Evolutionary conservation across 92 coral and sea anemone genomes (phyloP).

Genomic region (Palythoa grandis): DNA sequence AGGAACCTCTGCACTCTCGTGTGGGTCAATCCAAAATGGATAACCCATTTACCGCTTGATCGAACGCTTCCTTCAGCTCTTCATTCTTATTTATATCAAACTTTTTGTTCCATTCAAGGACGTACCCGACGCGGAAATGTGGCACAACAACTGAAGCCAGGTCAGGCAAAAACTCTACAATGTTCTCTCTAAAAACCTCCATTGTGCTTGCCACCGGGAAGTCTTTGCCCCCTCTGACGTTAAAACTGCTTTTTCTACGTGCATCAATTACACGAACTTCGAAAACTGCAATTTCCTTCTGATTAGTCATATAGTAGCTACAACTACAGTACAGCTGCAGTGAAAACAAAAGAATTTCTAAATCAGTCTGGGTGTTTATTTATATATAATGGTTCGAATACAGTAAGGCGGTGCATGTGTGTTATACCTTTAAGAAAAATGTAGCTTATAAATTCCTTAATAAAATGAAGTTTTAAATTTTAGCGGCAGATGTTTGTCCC

Average conservation of each 20-base stretch:
- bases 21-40: constrained; percentile 32
- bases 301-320: not conserved
- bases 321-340: not conserved
- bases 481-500: not conserved
- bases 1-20: not conserved
- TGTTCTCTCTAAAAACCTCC: constrained; percentile 12
- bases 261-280: constrained; percentile 6
- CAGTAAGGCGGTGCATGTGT: not conserved
- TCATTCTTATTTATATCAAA: constrained; percentile 1
- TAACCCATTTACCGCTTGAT: constrained; percentile 16
- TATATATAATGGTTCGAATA: not conserved
- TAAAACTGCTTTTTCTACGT: constrained; percentile 10
- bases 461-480: not conserved
- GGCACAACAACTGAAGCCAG: not conserved
- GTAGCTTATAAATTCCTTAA: not conserved
- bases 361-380: not conserved
- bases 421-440: not conserved
- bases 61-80: constrained; percentile 6
- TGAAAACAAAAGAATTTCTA: not conserved
- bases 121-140: not conserved
- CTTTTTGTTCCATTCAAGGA: constrained; percentile 9
- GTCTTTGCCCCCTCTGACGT: constrained; percentile 1
- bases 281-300: constrained; percentile 4
- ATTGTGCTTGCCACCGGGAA: constrained; percentile 6
- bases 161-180: not conserved